phyloP scores from a whole-genome alignment of 2,888 invertebrate species.

The Seira ritae region DNA sequence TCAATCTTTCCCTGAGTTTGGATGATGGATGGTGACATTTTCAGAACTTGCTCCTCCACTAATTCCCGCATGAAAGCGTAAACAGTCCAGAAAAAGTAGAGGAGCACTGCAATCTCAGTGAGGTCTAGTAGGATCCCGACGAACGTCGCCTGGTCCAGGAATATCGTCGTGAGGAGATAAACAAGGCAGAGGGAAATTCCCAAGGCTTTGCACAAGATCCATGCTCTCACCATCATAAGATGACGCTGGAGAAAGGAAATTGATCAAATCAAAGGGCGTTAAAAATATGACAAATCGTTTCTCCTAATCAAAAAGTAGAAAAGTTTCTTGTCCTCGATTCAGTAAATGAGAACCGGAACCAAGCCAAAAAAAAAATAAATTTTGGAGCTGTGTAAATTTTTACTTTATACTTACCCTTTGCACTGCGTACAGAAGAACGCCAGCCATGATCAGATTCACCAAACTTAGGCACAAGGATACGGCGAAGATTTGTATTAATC shows the following conservation, averaged over 20 bases:
- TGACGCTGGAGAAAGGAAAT: constrained; percentile 47
- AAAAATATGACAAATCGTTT: too few relatives aligned
- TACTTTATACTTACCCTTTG: too few relatives aligned
- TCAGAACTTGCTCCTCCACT: constrained; percentile 52
- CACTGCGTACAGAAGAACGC: constrained; percentile 26
- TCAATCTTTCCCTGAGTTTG: constrained; percentile 65
- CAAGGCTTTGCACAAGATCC: constrained; percentile 52
- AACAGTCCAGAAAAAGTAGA: constrained; percentile 67
- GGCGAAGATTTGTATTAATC: constrained; percentile 50
- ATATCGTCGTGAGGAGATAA: constrained; percentile 56
- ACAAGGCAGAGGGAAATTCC: constrained; percentile 46
- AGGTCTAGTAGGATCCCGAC: constrained; percentile 55
- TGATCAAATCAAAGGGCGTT: too few relatives aligned
- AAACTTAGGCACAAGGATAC: constrained; percentile 50
- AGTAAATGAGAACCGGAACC: too few relatives aligned
- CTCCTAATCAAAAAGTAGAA: too few relatives aligned
- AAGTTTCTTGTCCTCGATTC: too few relatives aligned
- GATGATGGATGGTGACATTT: constrained; percentile 62
- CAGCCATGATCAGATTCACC: constrained; percentile 23
- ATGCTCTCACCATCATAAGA: constrained; percentile 54
- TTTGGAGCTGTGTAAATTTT: too few relatives aligned
- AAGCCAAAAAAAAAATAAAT: background rate
- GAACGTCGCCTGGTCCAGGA: constrained; percentile 51
- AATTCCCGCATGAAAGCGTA: constrained; percentile 62
- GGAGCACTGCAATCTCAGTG: constrained; percentile 46